Evolutionary conservation across 1,140 invertebrate genomes (phyloP).

Genomic region (Melipona quadrifasciata): DNA sequence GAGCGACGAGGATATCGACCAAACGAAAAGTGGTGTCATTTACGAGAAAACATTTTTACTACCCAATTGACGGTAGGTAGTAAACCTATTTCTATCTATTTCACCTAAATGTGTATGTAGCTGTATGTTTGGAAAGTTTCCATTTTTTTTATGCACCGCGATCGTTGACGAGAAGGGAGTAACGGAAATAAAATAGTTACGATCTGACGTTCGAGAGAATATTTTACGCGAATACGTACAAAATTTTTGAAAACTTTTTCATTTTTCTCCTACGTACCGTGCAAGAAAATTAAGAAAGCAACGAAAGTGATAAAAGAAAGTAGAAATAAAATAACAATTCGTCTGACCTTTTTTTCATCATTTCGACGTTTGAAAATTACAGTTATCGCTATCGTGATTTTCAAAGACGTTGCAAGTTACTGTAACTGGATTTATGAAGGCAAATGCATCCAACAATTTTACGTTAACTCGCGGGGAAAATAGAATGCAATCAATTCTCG

Average conservation of each 20-base stretch:
- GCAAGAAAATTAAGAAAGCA: not conserved
- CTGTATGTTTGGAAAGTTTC: too few relatives aligned
- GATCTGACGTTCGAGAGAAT: not conserved
- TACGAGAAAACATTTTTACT: slow-evolving; percentile 9
- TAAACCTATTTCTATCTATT: too few relatives aligned
- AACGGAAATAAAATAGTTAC: not conserved
- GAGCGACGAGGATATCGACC: not conserved
- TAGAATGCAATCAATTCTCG: slow-evolving; percentile 14
- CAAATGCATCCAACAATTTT: not conserved
- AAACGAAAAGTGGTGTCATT: not conserved
- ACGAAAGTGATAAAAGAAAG: not conserved
- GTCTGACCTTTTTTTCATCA: not conserved
- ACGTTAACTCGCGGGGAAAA: not conserved
- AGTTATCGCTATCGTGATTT: too few relatives aligned
- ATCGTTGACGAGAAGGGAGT: not conserved
- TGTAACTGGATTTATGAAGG: too few relatives aligned
- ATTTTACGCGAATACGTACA: too few relatives aligned
- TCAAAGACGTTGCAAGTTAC: not conserved
- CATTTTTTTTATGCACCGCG: not conserved
- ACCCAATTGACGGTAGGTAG: not conserved
- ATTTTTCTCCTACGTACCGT: too few relatives aligned
- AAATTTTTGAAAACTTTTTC: too few relatives aligned
- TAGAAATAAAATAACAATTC: not conserved
- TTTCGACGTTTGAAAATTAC: too few relatives aligned
- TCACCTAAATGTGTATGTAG: too few relatives aligned